Base-by-base conservation (phyloP, 2,113 vertebrate genomes). In the Lepus americanus region DNA sequence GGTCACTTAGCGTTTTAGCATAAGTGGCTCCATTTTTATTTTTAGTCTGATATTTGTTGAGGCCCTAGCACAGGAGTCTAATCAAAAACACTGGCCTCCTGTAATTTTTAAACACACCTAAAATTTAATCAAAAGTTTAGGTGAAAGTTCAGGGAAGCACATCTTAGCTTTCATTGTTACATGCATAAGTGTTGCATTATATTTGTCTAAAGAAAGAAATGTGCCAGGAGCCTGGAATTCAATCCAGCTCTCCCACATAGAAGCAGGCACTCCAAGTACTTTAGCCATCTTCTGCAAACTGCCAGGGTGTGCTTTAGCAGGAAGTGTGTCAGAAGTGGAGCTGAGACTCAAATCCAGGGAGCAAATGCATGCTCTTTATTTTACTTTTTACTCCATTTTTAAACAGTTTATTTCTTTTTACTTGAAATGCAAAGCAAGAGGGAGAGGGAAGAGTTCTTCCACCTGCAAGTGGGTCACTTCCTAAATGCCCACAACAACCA, bases 81-180 rank as follows among this genome's bases (percentile, higher is more conserved):
- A 5, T 90, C 33, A 8, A 61, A 90, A 61, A 61, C 77, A 72
- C 72, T 49, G 5, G 51, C 33, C 1, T 83, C 49, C 51, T 61
- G 13, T 70, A n/a, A 70, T 44, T 81, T 90, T 70, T 55, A 70
- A 79, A 7, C n/a, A 53, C 66, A 63, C 19, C 16, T 77, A 6
- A n/a, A 90, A 88, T 90, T 90, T 90, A 81, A 70, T 25, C 72
- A 80, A 59, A 94, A 11, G 53, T 90, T 76, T 85, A 53, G 20
- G 33, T 80, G 51, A 49, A 90, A 93, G 69, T 78, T 36, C 53
- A 72, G 61, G 29, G 23, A 92, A 6, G 51, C 59, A 59, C 27
- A 44, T 74, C 17, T 55, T 25, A 23, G 33, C 69, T 87, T 90
- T 94, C 33, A 78, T 33, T 82, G 79, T 63, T 92, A 44, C 14